Percentiles rank a stretch among this genome's conserved stretches.
Evolutionary conservation across 2,888 invertebrate genomes (phyloP).

Genomic region (Ormyrus labotus): DNA sequence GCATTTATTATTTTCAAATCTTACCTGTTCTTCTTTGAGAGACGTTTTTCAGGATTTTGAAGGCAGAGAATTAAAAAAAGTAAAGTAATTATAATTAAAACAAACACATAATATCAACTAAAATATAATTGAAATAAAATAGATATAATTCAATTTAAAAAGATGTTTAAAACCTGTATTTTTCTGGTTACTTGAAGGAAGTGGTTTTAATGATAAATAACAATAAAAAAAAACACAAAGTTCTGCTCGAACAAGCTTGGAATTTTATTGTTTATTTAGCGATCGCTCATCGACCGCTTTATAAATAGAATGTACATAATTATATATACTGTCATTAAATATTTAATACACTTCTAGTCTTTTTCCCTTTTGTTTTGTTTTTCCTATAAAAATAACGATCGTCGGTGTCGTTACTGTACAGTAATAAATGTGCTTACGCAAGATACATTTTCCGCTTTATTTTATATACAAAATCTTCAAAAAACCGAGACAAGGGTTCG

Average conservation of each 20-base stretch:
- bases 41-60: no score
- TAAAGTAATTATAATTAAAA: no score
- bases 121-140: no score
- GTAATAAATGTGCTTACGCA: slow-evolving; percentile 53
- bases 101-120: no score
- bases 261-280: slow-evolving; percentile 55
- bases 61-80: background rate
- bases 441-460: slow-evolving; percentile 28
- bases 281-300: slow-evolving; percentile 45
- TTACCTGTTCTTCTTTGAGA: background rate
- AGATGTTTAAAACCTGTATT: no score
- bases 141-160: no score
- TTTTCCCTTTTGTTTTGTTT: slow-evolving; percentile 48
- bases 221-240: background rate
- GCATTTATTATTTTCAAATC: slow-evolving; percentile 1
- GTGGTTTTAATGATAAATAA: no score
- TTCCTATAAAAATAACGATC: slow-evolving; percentile 57
- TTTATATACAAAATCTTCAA: slow-evolving; percentile 49
- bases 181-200: no score
- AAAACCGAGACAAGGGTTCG: slow-evolving; percentile 29
- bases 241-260: slow-evolving; percentile 54
- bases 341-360: slow-evolving; percentile 54
- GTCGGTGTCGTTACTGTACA: slow-evolving; percentile 56
- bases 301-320: slow-evolving; percentile 57
- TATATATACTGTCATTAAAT: slow-evolving; percentile 54